phyloP scores from a whole-genome alignment of 2,113 vertebrate species.

The Epinephelus cyanopodus region DNA sequence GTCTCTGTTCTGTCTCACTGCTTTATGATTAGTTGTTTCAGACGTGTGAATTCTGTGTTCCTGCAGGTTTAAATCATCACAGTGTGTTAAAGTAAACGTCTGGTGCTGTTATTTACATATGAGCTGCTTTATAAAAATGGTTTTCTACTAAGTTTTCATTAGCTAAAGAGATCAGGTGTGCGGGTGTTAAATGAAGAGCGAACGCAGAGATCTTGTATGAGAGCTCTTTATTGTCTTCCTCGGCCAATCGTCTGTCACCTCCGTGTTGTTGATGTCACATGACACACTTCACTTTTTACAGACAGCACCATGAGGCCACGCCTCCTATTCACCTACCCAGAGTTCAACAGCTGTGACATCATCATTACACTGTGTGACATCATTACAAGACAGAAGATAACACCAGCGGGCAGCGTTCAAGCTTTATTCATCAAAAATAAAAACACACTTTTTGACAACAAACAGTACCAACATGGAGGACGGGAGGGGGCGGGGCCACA shows the following conservation, averaged over 20 bases:
- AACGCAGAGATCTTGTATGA: slow-evolving; percentile 15
- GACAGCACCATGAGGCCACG: slow-evolving; percentile 22
- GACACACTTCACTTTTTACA: background rate
- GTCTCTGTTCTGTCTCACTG: too few relatives aligned
- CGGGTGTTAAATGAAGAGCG: background rate
- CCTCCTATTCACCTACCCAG: slow-evolving; percentile 21
- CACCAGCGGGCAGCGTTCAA: slow-evolving; percentile 50
- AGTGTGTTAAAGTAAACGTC: too few relatives aligned
- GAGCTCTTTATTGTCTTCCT: slow-evolving; percentile 66
- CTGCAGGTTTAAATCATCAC: too few relatives aligned
- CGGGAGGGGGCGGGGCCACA: background rate
- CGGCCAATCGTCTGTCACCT: slow-evolving; percentile 24
- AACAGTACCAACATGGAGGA: slow-evolving; percentile 36
- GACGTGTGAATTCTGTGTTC: too few relatives aligned
- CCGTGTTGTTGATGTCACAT: slow-evolving; percentile 34
- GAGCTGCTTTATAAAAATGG: too few relatives aligned
- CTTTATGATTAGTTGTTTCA: too few relatives aligned
- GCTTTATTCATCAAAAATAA: slow-evolving; percentile 66
- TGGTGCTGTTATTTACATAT: too few relatives aligned
- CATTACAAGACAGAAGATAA: slow-evolving; percentile 10
- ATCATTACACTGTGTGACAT: slow-evolving; percentile 1
- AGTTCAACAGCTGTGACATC: slow-evolving; percentile 34
- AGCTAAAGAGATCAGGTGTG: too few relatives aligned
- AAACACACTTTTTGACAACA: slow-evolving; percentile 55
- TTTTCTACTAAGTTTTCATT: too few relatives aligned